Evolutionary conservation across 1,140 invertebrate genomes (phyloP).

Genomic region (Drosophila asahinai): DNA sequence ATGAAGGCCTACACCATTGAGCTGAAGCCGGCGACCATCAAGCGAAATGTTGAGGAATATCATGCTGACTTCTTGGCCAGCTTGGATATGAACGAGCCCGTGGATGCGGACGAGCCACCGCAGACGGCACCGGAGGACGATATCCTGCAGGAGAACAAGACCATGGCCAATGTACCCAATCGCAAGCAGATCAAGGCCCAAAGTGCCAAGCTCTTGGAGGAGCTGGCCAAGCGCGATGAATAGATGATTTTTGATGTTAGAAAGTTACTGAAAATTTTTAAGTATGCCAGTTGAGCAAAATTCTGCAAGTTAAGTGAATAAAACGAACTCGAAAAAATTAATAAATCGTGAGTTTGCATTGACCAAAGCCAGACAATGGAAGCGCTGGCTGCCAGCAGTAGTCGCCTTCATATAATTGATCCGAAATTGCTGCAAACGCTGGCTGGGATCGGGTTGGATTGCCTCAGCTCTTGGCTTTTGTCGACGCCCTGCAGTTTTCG

Average conservation of each 20-base stretch:
- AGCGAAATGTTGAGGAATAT: constrained; percentile 64
- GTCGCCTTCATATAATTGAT: constrained; percentile 70
- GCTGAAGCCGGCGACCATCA: constrained; percentile 48
- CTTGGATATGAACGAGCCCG: constrained; percentile 43
- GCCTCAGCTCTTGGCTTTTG: constrained; percentile 70
- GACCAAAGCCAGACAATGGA: constrained; percentile 53
- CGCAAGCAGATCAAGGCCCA: constrained; percentile 78
- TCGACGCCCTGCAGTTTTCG: constrained; percentile 62
- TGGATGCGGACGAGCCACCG: constrained; percentile 34
- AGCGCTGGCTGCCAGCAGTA: constrained; percentile 40
- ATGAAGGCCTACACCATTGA: constrained; percentile 76
- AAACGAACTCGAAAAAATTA: constrained; percentile 28
- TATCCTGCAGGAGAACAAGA: constrained; percentile 68
- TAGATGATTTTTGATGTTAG: constrained; percentile 10
- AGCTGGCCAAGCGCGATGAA: constrained; percentile 71
- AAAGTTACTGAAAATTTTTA: constrained; percentile 25
- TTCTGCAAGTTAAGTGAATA: constrained; percentile 19
- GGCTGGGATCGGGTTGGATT: constrained; percentile 48
- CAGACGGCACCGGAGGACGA: constrained; percentile 52
- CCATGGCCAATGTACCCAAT: constrained; percentile 70
- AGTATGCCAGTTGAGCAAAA: constrained; percentile 23
- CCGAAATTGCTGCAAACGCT: constrained; percentile 64
- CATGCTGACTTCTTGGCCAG: constrained; percentile 67
- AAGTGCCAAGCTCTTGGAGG: constrained; percentile 74
- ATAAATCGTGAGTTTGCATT: constrained; percentile 67